Conservation (phyloP, 2,888 invertebrate species). For the Stenolophus ochropezus region DNA sequence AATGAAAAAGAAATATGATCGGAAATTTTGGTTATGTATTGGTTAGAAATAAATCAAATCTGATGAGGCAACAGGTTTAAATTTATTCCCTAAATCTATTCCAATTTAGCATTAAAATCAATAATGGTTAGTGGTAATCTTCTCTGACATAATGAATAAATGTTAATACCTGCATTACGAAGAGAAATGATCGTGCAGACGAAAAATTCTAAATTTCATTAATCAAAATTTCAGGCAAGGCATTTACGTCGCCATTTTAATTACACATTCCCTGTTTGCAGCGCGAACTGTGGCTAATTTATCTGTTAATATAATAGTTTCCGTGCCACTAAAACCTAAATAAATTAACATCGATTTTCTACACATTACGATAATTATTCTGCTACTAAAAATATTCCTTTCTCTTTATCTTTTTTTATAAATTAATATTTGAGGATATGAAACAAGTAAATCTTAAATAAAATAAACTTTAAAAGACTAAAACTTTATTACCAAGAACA, state of each 20-base stretch:
- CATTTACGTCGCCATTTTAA: slow-evolving; percentile 1
- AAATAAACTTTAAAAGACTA: too few relatives aligned
- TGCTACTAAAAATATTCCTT: too few relatives aligned
- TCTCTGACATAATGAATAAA: slow-evolving; percentile 25
- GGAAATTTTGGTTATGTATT: not conserved
- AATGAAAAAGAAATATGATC: too few relatives aligned
- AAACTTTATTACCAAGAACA: too few relatives aligned
- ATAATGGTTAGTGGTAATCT: slow-evolving; percentile 26
- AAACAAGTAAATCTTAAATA: too few relatives aligned
- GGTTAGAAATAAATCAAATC: not conserved
- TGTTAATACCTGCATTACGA: slow-evolving; percentile 38
- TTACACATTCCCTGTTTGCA: slow-evolving; percentile 14
- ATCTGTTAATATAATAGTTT: slow-evolving; percentile 21
- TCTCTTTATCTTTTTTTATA: too few relatives aligned
- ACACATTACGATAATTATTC: not conserved
- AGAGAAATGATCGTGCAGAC: slow-evolving; percentile 16
- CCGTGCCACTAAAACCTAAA: not conserved
- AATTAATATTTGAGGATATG: too few relatives aligned
- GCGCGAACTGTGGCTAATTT: not conserved
- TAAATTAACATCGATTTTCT: not conserved
- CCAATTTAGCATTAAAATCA: not conserved
- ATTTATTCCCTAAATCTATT: not conserved
- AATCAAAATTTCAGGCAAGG: slow-evolving; percentile 15
- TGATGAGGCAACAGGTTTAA: not conserved
- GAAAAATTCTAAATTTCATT: slow-evolving; percentile 41